Percentiles rank a stretch among this genome's conserved stretches.
Conservation (phyloP, 2,797 vertebrate species). For the Chelon labrosus region DNA sequence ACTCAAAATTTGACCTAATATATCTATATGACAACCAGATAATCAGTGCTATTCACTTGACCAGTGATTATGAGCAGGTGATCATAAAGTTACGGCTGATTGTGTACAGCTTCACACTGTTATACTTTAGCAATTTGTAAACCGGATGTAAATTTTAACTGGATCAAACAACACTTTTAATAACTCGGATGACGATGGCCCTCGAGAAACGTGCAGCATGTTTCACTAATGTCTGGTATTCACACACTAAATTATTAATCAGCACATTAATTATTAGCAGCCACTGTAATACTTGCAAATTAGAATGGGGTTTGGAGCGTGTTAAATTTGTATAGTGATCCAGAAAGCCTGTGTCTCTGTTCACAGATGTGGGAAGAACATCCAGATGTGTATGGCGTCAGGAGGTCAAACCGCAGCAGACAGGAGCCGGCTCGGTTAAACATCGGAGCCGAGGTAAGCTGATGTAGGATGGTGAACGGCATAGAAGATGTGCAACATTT, state of each 20-base stretch:
- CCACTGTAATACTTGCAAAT: background rate
- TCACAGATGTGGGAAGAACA: constrained; percentile 99
- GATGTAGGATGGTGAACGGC: background rate
- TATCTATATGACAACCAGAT: too few relatives aligned
- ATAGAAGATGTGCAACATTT: background rate
- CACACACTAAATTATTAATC: background rate
- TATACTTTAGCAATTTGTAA: background rate
- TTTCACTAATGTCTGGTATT: background rate
- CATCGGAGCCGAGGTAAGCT: constrained; percentile 96
- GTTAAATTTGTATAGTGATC: background rate
- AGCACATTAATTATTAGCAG: background rate
- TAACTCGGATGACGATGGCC: background rate
- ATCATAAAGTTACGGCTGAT: too few relatives aligned
- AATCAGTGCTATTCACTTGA: too few relatives aligned
- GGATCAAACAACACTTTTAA: background rate
- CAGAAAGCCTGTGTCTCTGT: constrained; percentile 45
- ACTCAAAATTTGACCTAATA: too few relatives aligned
- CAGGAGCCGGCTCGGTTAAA: constrained; percentile 97
- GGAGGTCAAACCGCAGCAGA: constrained; percentile 97
- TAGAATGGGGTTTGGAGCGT: background rate
- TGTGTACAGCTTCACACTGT: background rate
- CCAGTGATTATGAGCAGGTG: too few relatives aligned
- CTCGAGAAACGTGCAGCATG: background rate
- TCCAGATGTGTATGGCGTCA: constrained; percentile 98
- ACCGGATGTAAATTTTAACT: background rate